Base-by-base conservation (phyloP, 2,888 invertebrate genomes). In the Dusona sp. region DNA sequence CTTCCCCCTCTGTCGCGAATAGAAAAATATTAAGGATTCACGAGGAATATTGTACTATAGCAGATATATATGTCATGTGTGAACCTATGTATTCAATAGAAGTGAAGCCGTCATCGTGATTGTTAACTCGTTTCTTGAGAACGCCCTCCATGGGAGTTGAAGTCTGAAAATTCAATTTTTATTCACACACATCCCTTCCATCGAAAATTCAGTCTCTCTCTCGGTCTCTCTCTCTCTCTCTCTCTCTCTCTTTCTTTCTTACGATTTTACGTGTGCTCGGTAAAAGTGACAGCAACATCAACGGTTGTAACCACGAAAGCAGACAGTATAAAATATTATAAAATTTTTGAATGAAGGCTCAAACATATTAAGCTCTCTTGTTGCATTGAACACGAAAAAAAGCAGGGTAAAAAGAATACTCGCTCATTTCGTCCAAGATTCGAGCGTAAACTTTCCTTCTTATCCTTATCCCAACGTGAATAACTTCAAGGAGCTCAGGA, bases 401-500 rank as follows among this genome's bases (percentile, higher is more conserved):
- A 75, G 25, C 29, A 61, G 45, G 36, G 45, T 42, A 42, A 42
- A 42, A 42, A 64, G 68, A 33, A 25, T 42, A 61, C 45, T 57
- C 72, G 25, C 33, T 45, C 51, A 45, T 48, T 78, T 22, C 51
- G 68, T 74, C 80, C 80, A 45, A 81, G 67, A 51, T 33, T 3
- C 65, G 75, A 79, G 86, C 73, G 79, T 70, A 61, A 82, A 51
- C n/a, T 65, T 72, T 25, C 33, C 42, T 75, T 57, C 19, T 84
- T 11, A 11, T 42, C 13, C 61, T 74, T 65, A 61, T 54, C 51
- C 51, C 0, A 42, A 72, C 16, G 80, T 11, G 8, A 16, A 61
- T 72, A 75, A 84, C 86, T 79, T 86, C 86, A 86, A 86, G 81
- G 81, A 79, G 86, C 83, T 84, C 68, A 86, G 74, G 9, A 29